Evolutionary conservation across 2,797 vertebrate genomes (phyloP), one percentile per base, ranked within the genome.

Genomic region (Simalia tracyae): DNA sequence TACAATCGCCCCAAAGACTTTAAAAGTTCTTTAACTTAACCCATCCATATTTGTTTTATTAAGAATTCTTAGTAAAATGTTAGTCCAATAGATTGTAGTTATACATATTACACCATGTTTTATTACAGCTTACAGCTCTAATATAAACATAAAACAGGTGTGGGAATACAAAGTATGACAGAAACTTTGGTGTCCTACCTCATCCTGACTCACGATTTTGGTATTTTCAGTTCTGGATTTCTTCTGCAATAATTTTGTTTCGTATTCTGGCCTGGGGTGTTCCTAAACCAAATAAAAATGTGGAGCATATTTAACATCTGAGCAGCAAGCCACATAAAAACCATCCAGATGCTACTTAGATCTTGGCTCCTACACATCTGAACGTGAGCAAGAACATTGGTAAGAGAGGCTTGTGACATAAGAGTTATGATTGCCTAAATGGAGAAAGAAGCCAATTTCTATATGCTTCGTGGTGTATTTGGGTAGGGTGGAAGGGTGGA

Each of bases 231-330:
- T 97, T 96, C 97, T 98, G 89, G 97, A 95, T 94, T 98, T 98
- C 95, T 99, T 99, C 96, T 98, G 98, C 14, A 98, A 97, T 15
- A 99, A 95, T 96, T 97, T 98, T 91, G 97, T 98, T 97, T 99
- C 99, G 93, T 99, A 99, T 94, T 99, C 98, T 42, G 99, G 99
- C 92, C 99, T 98, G 90, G 98, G 97, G 91, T 98, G 98, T 92
- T 99, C 99, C 99, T 98, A 94, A 90, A 92, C 92, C 66, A 93
- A 56, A 17, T 2, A 90, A 86, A 24, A 91, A 4, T 2, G 15
- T 85, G 92, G 6, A 24, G 68, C 59, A 86, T 61, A 72, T 54
- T 42, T 90, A 26, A 26, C 11, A 3, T 0, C 14, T 50, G 0
- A 31, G 91, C 50, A 92, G 1, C 89, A 87, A 89, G 91, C 90